Base-by-base conservation (phyloP, 2,888 invertebrate genomes). In the Sminthurinus aureus region DNA sequence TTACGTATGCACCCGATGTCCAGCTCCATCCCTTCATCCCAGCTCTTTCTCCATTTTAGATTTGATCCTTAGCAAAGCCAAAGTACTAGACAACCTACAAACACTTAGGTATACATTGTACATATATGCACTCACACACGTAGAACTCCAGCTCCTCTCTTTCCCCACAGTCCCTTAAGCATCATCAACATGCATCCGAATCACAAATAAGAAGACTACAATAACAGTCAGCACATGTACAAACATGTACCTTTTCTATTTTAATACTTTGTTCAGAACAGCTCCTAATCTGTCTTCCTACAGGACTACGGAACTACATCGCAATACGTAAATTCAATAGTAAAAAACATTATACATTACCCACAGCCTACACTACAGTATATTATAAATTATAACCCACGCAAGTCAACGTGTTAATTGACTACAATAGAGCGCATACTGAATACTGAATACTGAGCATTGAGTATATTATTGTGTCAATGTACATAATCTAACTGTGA, bases 1-100 rank as follows among this genome's bases (percentile, higher is more conserved):
- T 82, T 82, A 71, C 51, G 82, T 82, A 82, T 82, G 77, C 82
- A 78, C 52, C 71, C 52, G 69, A 77, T 71, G 82, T 82, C 71
- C 76, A 52, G 13, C 78, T 69, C 69, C 71, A 52, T 24, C 78
- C 77, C 69, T 78, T 82, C 78, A 52, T 78, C 76, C 76, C 18
- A 4, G 15, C 58, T 52, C 18, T n/a, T 51, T n/a, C 74, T 38
- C 74, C 24, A 6, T 26, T 6, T n/a, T 75, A 38, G n/a, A 58
- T 51, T 20, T 22, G 52, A n/a, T 24, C 20, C 26, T 15, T 71
- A 71, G 6, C 38, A 38, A 38, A 38, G 38, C 38, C 6, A 38
- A 67, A n/a, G 22, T n/a, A 67, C 67, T 67, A 67, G 11, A 67
- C 20, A 67, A 18, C n/a, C 22, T n/a, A 0, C n/a, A 20, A 22